These are phyloP conservation scores for Oasisia sp. DNA, from an alignment of 2,888 invertebrate genomes.

Conservation along the genomic window DNA sequence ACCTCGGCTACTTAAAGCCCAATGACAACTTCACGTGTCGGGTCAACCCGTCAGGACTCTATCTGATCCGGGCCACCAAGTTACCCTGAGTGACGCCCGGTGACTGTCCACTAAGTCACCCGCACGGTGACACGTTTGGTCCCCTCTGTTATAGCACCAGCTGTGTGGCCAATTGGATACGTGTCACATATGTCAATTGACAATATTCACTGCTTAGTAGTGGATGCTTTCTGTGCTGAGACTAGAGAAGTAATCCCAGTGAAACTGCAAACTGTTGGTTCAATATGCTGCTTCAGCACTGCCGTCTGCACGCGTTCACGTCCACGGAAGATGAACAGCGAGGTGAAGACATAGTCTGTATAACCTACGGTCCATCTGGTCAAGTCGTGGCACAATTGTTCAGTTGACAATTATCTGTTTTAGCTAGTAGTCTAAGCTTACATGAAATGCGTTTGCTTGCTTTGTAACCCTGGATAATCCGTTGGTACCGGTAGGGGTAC, in stretches of 20 bases:
- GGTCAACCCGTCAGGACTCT: slow-evolving; percentile 43
- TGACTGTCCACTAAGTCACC: slow-evolving; percentile 22
- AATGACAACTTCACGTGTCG: slow-evolving; percentile 39
- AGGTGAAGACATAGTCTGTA: no score
- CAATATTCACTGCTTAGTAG: background rate
- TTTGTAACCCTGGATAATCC: no score
- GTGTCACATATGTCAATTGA: background rate
- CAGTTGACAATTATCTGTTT: no score
- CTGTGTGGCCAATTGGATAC: background rate
- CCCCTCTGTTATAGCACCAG: background rate
- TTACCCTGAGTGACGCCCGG: slow-evolving; percentile 25
- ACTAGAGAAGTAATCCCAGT: background rate
- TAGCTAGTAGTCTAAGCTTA: no score
- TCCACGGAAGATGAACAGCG: background rate
- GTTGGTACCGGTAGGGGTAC: no score
- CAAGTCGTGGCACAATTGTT: background rate
- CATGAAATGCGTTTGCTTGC: no score
- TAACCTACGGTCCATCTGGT: no score
- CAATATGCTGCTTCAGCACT: background rate
- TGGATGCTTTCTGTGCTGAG: background rate
- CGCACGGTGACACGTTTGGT: background rate
- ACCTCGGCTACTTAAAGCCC: slow-evolving; percentile 46
- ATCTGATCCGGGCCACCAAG: slow-evolving; percentile 34
- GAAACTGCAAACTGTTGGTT: background rate
- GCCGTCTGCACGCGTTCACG: background rate